Evolutionary conservation across 2,797 vertebrate species (phyloP).

Genomic region (Hyperoplus lanceolatus): DNA sequence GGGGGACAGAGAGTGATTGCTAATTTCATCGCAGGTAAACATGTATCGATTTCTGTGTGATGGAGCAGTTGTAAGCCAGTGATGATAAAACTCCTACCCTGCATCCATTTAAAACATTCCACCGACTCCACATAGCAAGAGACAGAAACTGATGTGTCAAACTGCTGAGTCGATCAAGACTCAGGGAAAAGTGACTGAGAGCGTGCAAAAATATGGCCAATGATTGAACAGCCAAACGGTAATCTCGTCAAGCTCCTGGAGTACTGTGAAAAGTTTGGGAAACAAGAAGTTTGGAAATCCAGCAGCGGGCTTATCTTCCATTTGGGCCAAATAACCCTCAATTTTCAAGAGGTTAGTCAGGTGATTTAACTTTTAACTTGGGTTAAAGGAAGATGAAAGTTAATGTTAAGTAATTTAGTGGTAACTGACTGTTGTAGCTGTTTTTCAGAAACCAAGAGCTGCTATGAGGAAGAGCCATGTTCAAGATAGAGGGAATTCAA

Average conservation of each 20-base stretch:
- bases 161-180: neutral
- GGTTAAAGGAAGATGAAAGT: neutral
- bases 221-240: neutral
- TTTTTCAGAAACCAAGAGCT: neutral
- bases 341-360: neutral
- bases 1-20: slow-evolving; percentile 41
- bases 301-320: neutral
- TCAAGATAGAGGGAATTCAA: neutral
- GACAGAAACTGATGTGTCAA: slow-evolving; percentile 10
- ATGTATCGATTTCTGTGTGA: slow-evolving; percentile 66
- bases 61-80: slow-evolving; percentile 45
- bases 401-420: neutral
- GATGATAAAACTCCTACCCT: slow-evolving; percentile 37
- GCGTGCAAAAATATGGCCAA: neutral
- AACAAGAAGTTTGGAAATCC: neutral
- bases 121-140: slow-evolving; percentile 8
- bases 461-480: neutral
- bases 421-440: neutral
- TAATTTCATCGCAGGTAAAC: slow-evolving; percentile 64
- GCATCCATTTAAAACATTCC: slow-evolving; percentile 35
- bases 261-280: no score
- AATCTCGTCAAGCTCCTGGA: neutral
- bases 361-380: neutral
- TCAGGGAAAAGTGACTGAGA: neutral
- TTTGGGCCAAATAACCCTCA: neutral